Evolutionary conservation across 2,113 vertebrate species (phyloP).

Genomic region (Elanoides forficatus): DNA sequence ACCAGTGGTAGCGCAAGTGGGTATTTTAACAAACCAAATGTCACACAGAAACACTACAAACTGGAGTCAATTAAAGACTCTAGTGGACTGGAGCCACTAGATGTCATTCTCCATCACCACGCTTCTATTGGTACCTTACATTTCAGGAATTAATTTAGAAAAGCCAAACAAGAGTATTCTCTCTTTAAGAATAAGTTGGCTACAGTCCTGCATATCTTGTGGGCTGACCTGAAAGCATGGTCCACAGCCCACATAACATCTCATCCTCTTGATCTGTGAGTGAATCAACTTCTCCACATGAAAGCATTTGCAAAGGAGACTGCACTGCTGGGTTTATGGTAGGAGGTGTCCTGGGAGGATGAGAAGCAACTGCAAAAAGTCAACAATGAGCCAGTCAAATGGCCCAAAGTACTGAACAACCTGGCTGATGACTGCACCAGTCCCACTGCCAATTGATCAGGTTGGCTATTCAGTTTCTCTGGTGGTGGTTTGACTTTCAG

Average conservation of each 20-base stretch:
- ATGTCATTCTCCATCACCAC: background rate
- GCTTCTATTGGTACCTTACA: background rate
- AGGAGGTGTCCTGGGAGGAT: background rate
- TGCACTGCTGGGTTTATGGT: background rate
- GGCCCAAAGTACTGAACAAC: background rate
- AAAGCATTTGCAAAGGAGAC: background rate
- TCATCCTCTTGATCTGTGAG: background rate
- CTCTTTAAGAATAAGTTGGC: background rate
- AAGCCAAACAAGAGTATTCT: background rate
- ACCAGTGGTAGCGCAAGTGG: background rate
- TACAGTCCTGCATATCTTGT: background rate
- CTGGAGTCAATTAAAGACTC: background rate
- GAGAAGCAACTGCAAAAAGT: background rate
- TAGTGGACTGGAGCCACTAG: background rate
- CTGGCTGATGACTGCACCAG: background rate
- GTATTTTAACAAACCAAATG: background rate
- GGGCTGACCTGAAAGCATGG: background rate
- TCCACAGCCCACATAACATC: background rate
- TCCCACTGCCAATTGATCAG: background rate
- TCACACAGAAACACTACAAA: background rate
- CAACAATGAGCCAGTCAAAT: background rate
- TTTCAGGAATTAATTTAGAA: conserved; percentile 31
- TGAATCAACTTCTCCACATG: background rate
- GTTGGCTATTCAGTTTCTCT: background rate
- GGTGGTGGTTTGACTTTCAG: background rate